Base-by-base conservation (phyloP, 2,888 invertebrate species). In the Dyspetes luteomarginatus region DNA sequence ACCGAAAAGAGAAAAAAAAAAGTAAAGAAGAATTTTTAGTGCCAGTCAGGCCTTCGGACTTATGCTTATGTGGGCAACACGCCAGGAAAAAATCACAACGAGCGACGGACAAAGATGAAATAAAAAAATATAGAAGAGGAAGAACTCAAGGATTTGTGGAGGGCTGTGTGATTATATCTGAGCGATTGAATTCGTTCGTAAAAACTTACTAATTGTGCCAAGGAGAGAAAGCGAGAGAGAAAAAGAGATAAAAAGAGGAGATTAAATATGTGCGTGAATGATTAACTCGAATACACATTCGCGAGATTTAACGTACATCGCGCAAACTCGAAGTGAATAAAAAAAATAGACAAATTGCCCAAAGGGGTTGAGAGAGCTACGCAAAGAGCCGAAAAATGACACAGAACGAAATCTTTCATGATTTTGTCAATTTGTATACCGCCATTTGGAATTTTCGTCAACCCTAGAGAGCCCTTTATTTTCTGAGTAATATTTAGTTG, bases 121-220 rank as follows among this genome's bases (percentile, higher is more conserved):
- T 62, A 52, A 36, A 28, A 22, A 43, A 26, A 24, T 19, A 73
- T 24, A 19, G 28, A 43, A 12, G 55, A 64, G 43, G 15, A 15
- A 50, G n/a, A 60, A 60, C 24, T 9, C 9, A 56, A 22, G 12
- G 24, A 15, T 28, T 5, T 56, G 9, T 17, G 5, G 19, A 67
- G 28, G 55, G 56, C 52, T 60, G 62, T 74, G 60, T 75, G n/a
- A 55, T 26, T 43, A 45, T 52, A 52, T 73, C 28, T 43, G 19
- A 15, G 65, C 71, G 69, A 69, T 69, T 58, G n/a, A 4, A 28
- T 17, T 74, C 79, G 69, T 15, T 9, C 5, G 22, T 24, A 58
- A 72, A 69, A 69, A 43, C 62, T 69, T 30, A 75, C 45, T 41
- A 76, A 76, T 65, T 76, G 75, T 80, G 71, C 75, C 75, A 81